Base-by-base conservation (phyloP, 2,888 invertebrate genomes). In the Drosophila borborema region DNA sequence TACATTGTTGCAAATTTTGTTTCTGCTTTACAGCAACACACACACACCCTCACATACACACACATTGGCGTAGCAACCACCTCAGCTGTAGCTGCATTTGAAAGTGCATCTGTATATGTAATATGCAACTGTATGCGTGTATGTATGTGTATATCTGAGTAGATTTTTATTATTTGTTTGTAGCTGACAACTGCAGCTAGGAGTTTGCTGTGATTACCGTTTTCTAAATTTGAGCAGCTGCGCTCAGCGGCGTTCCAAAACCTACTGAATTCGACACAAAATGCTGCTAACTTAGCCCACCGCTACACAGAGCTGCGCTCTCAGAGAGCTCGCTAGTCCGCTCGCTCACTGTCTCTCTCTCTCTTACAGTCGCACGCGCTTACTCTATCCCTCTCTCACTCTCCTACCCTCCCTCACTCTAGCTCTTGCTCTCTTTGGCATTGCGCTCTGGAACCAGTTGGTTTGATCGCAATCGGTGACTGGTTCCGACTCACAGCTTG, bases 221-320 rank as follows among this genome's bases (percentile, higher is more conserved):
- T 76, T 61, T 68, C 69, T 69, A 71, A 64, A 77, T 73, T 66
- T 80, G 64, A 81, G 81, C 90, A 81, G 87, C 91, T 91, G 90
- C 88, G 85, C 90, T 81, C 83, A 83, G 80, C 90, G 91, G 90
- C 83, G 90, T 89, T 90, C 87, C 77, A 90, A 91, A 89, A 87
- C 89, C 82, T 88, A 91, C 91, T 86, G 75, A 86, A 49, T 87
- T 78, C 61, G 58, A 64, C 53, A 59, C 61, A 60, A 71, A 51
- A 36, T 63, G 55, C 51, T 62, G 59, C 40, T 49, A 56, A 62
- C 60, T 66, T 58, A 54, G 69, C 53, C 43, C 51, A 63, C n/a
- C 48, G 75, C 53, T 61, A 48, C 45, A 59, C 45, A 53, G 40
- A 61, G 55, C 31, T 54, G 55, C 60, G 28, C 46, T 34, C 53